Percentiles rank a stretch among this genome's conserved stretches.
phyloP scores from a whole-genome alignment of 2,113 vertebrate species.

The Serinus canaria region DNA sequence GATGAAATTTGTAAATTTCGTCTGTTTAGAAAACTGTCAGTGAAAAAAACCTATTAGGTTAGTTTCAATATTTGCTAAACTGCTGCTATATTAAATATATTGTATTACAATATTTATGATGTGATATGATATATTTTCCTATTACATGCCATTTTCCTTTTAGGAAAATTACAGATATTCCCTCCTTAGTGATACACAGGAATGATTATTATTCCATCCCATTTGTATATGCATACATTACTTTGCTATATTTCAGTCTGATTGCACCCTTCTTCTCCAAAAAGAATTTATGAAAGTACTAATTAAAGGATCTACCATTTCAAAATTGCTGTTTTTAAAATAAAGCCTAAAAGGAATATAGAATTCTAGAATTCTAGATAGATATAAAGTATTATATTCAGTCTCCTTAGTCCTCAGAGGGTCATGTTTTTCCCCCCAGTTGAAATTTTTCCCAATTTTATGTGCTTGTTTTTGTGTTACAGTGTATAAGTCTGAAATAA shows the following conservation, averaged over 20 bases:
- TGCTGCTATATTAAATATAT: not conserved
- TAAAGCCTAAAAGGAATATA: not conserved
- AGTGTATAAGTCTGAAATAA: not conserved
- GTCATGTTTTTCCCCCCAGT: not conserved
- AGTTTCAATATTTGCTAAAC: not conserved
- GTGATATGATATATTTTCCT: not conserved
- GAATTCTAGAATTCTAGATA: not conserved
- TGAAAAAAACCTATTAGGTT: not conserved
- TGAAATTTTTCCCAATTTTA: not conserved
- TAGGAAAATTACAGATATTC: not conserved
- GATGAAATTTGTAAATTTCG: not conserved
- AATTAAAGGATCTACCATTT: not conserved
- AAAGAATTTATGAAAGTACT: not conserved
- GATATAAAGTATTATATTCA: not conserved
- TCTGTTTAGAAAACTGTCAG: not conserved
- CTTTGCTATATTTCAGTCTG: not conserved
- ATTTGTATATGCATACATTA: not conserved
- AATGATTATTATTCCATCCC: not conserved
- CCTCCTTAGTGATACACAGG: not conserved
- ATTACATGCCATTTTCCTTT: not conserved
- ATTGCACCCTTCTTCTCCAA: not conserved
- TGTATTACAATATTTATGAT: too few relatives aligned
- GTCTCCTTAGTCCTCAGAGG: not conserved
- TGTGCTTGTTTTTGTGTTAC: not conserved
- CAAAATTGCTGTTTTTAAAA: not conserved